A percentile compares a stretch with the other conserved stretches of the same genome.
These are phyloP conservation scores for Euclidia mi DNA, from an alignment of 2,888 invertebrate species.

Conservation along the genomic window DNA sequence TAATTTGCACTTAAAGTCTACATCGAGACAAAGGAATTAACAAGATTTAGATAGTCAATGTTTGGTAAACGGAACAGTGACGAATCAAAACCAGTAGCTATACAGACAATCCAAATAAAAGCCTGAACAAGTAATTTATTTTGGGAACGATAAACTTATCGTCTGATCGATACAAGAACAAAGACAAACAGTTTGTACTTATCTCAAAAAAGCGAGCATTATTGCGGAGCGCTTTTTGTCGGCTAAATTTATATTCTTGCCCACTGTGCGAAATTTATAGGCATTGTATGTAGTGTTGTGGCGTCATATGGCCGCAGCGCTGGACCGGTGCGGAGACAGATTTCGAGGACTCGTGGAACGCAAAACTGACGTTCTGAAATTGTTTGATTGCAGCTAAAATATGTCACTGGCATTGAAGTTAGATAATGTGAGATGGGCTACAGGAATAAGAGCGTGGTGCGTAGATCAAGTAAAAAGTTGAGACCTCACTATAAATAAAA, in stretches of 20 bases:
- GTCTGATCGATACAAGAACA: constrained; percentile 27
- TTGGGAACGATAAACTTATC: constrained; percentile 41
- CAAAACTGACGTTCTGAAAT: too few relatives aligned
- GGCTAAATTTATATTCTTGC: constrained; percentile 3
- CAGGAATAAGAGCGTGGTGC: too few relatives aligned
- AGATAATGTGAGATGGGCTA: too few relatives aligned
- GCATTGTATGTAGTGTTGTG: not conserved
- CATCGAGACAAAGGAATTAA: constrained; percentile 11
- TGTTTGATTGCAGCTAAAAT: too few relatives aligned
- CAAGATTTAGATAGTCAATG: constrained; percentile 11
- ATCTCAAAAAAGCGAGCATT: constrained; percentile 7
- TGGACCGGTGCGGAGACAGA: too few relatives aligned
- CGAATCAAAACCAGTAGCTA: constrained; percentile 27
- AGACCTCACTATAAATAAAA: too few relatives aligned
- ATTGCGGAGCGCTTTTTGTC: not conserved
- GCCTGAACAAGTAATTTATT: constrained; percentile 40
- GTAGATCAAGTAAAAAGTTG: too few relatives aligned
- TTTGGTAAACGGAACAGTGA: constrained; percentile 37
- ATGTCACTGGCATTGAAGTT: too few relatives aligned
- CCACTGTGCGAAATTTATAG: not conserved
- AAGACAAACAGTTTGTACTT: constrained; percentile 20
- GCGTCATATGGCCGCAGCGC: too few relatives aligned
- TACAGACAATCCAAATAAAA: constrained; percentile 42
- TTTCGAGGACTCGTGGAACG: too few relatives aligned
- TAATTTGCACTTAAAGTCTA: constrained; percentile 1